phyloP scores from a whole-genome alignment of 2,797 vertebrate species.

The Pangasius krempfi region DNA sequence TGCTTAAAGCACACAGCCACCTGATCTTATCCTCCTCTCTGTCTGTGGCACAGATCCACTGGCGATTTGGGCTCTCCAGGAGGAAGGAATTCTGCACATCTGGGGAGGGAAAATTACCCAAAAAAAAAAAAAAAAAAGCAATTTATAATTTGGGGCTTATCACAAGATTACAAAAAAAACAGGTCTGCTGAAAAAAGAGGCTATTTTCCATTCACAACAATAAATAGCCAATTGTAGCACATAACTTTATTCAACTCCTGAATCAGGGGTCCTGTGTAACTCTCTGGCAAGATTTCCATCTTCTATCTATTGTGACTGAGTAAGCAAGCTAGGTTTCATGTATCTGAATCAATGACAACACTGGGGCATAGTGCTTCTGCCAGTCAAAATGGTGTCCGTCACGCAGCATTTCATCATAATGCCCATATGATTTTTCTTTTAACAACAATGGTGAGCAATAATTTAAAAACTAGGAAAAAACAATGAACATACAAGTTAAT shows the following conservation, averaged over 20 bases:
- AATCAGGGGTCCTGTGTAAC: not conserved
- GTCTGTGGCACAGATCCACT: conserved; percentile 79
- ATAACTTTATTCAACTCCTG: not conserved
- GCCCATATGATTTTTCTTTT: not conserved
- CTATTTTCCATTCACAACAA: not conserved
- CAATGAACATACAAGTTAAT: not conserved
- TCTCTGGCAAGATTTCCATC: not conserved
- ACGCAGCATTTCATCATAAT: not conserved
- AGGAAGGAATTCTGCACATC: conserved; percentile 81
- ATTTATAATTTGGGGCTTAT: not conserved
- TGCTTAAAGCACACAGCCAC: conserved; percentile 72
- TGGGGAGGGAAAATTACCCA: conserved; percentile 54
- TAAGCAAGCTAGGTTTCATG: not conserved
- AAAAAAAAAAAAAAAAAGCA: conserved; percentile 70
- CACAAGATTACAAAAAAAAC: not conserved
- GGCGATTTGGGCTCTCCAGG: conserved; percentile 74
- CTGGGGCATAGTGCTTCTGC: not conserved
- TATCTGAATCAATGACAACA: not conserved
- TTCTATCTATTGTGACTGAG: not conserved
- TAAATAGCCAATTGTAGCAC: not conserved
- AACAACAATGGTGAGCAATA: not conserved
- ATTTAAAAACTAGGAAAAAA: not conserved
- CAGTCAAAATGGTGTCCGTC: not conserved
- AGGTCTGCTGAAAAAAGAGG: not conserved
- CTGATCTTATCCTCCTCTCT: conserved; percentile 72